Conservation (phyloP, 2,797 vertebrate genomes). For the Balearica regulorum region DNA sequence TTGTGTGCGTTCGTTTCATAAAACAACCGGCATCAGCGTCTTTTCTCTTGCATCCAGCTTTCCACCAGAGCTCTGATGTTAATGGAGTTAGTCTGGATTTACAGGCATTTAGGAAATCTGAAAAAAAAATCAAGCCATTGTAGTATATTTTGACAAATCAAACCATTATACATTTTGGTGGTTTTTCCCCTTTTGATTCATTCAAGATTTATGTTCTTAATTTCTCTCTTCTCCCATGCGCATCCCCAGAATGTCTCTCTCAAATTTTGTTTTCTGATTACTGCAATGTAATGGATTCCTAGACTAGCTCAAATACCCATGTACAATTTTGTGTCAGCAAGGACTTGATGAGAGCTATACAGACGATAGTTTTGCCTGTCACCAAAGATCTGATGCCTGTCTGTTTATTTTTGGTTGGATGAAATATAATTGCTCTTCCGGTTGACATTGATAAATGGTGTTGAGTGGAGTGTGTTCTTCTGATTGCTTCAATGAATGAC, state of each 20-base stretch:
- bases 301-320: not conserved
- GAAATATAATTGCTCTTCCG: constrained; percentile 67
- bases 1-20: not conserved
- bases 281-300: not conserved
- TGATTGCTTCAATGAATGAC: constrained; percentile 50
- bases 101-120: not conserved
- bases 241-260: not conserved
- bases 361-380: constrained; percentile 46
- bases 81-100: not conserved
- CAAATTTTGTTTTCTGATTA: not conserved
- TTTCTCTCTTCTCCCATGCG: not conserved
- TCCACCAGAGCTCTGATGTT: not conserved
- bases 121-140: not conserved
- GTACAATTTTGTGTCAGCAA: not conserved
- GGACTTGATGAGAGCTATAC: not conserved
- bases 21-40: not conserved
- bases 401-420: constrained; percentile 64
- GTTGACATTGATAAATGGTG: constrained; percentile 72
- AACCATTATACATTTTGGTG: not conserved
- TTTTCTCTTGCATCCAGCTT: not conserved
- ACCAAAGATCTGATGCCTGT: constrained; percentile 17
- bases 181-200: not conserved
- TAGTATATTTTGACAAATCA: not conserved
- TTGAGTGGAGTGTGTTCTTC: constrained; percentile 51
- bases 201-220: not conserved